Evolutionary conservation across 2,888 invertebrate species (phyloP).

Genomic region (Brachylomia viminalis): DNA sequence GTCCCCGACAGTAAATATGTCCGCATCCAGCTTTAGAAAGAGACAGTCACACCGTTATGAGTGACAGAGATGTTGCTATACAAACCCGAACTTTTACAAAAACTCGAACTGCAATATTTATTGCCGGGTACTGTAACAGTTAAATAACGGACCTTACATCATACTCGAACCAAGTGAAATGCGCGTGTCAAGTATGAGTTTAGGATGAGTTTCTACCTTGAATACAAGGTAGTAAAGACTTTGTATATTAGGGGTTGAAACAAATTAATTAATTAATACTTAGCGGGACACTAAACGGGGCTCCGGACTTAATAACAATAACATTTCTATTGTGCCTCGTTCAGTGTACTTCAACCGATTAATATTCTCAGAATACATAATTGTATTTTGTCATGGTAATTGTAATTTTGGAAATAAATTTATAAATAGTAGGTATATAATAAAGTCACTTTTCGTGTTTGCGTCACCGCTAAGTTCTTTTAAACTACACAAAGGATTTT

Average conservation of each 20-base stretch:
- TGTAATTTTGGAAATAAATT: conserved; percentile 15
- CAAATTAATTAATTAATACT: neutral
- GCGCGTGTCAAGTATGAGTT: conserved; percentile 47
- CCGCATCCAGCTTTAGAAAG: neutral
- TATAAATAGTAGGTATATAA: neutral
- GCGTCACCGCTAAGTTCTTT: neutral
- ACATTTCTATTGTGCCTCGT: too few species aligned
- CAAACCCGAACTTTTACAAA: neutral
- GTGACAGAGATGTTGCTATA: neutral
- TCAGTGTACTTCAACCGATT: too few species aligned
- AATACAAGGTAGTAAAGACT: conserved; percentile 10
- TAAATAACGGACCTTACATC: conserved; percentile 43
- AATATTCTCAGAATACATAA: neutral
- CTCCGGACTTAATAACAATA: too few species aligned
- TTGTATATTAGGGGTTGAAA: neutral
- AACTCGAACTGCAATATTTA: conserved; percentile 1
- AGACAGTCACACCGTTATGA: neutral
- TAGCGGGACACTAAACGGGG: too few species aligned
- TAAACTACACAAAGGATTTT: neutral
- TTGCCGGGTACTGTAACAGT: neutral
- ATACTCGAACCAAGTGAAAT: conserved; percentile 34
- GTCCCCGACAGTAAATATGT: conserved; percentile 5
- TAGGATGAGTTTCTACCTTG: conserved; percentile 2
- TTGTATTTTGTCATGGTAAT: conserved; percentile 27
- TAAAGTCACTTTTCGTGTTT: neutral